Conservation (phyloP, 2,797 vertebrate genomes). For the Botia almorhae region DNA sequence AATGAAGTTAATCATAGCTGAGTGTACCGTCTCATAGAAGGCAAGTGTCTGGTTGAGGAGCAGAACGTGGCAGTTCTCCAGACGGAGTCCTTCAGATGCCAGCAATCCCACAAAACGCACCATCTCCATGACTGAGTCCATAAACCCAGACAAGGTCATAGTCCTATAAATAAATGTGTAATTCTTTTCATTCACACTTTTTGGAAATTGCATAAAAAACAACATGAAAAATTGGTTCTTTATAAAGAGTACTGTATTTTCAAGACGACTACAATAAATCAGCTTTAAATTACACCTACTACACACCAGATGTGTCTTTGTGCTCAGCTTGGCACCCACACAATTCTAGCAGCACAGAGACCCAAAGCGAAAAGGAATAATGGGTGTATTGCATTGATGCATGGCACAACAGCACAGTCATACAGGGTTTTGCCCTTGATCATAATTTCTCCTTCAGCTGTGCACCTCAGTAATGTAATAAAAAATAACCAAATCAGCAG, state of each 20-base stretch:
- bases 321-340: constrained; percentile 29
- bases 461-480: constrained; percentile 41
- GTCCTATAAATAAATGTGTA: constrained; percentile 73
- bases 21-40: constrained; percentile 90
- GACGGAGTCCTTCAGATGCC: constrained; percentile 79
- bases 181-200: neutral
- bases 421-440: constrained; percentile 33
- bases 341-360: constrained; percentile 4
- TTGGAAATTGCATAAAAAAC: neutral
- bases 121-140: constrained; percentile 83
- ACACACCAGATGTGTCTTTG: constrained; percentile 40
- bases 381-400: constrained; percentile 10
- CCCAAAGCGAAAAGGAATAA: constrained; percentile 15
- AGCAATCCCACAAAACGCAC: constrained; percentile 85
- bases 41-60: constrained; percentile 88
- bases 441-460: constrained; percentile 42
- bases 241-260: constrained; percentile 11
- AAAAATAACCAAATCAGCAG: constrained; percentile 49
- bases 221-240: neutral
- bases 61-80: constrained; percentile 82
- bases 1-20: constrained; percentile 17
- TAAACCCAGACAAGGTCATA: constrained; percentile 82
- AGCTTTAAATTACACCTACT: constrained; percentile 14
- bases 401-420: constrained; percentile 12
- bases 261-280: constrained; percentile 19